Conservation (phyloP, 2,888 invertebrate genomes). For the Camponotus fellah region DNA sequence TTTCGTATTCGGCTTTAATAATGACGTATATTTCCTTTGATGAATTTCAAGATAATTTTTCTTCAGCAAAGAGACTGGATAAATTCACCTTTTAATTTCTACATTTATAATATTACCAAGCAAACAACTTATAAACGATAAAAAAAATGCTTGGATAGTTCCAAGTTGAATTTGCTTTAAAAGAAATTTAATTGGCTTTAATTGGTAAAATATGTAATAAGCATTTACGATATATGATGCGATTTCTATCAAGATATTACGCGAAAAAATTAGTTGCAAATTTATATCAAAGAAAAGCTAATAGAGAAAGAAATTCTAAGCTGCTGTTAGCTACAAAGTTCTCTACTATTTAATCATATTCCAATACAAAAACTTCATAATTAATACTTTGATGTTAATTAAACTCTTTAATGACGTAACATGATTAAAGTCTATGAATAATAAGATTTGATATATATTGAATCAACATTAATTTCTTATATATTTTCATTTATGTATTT, state of each 20-base stretch:
- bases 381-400: constrained; percentile 27
- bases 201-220: background rate
- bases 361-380: constrained; percentile 21
- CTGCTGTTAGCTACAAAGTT: background rate
- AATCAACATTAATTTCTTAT: constrained; percentile 22
- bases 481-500: background rate
- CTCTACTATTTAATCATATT: constrained; percentile 25
- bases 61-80: background rate
- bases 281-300: background rate
- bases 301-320: background rate
- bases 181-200: constrained; percentile 14
- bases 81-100: constrained; percentile 20
- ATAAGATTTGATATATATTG: constrained; percentile 32
- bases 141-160: constrained; percentile 5
- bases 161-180: background rate
- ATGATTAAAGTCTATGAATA: constrained; percentile 17
- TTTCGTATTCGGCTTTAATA: background rate
- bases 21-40: background rate
- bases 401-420: constrained; percentile 24
- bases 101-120: background rate
- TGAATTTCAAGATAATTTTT: background rate
- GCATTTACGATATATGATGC: background rate
- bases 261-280: constrained; percentile 17
- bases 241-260: background rate
- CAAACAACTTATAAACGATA: background rate